Evolutionary conservation across 2,888 invertebrate species (phyloP).

Genomic region (Crocallis elinguaria): DNA sequence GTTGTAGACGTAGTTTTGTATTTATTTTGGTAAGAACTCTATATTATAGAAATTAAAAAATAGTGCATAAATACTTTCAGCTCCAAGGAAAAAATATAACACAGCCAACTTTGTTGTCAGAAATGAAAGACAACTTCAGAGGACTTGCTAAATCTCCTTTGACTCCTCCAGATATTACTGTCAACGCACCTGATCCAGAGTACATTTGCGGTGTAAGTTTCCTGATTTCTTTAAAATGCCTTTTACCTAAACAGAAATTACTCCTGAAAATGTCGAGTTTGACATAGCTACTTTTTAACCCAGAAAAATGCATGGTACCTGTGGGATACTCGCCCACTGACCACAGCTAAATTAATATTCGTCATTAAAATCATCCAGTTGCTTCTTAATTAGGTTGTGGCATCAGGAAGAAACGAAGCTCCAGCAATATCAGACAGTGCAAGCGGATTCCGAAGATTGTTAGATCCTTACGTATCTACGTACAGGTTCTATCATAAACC

Average conservation of each 20-base stretch:
- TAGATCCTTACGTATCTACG: slow-evolving; percentile 74
- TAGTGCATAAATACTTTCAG: slow-evolving; percentile 48
- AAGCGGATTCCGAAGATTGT: slow-evolving; percentile 57
- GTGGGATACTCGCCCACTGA: too few species aligned
- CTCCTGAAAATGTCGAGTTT: too few species aligned
- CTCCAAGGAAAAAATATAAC: slow-evolving; percentile 61
- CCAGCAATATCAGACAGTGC: slow-evolving; percentile 63
- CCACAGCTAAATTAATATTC: too few species aligned
- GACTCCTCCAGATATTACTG: slow-evolving; percentile 62
- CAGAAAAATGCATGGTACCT: too few species aligned
- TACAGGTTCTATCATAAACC: slow-evolving; percentile 64
- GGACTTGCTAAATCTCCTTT: slow-evolving; percentile 54
- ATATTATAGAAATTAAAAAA: not conserved
- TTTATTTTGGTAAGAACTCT: too few species aligned
- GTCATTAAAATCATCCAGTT: too few species aligned
- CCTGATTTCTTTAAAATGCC: not conserved
- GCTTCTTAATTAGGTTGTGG: slow-evolving; percentile 56
- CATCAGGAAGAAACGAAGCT: slow-evolving; percentile 72
- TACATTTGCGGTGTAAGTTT: slow-evolving; percentile 74
- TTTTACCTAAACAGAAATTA: too few species aligned
- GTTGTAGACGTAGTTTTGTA: too few species aligned
- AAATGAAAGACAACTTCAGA: slow-evolving; percentile 73
- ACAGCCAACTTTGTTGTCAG: slow-evolving; percentile 65
- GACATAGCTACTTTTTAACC: too few species aligned
- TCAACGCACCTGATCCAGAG: slow-evolving; percentile 68